Percentiles rank a stretch among this genome's conserved stretches.
Conservation (phyloP, 2,113 vertebrate genomes). For the Cephalopterus ornatus region DNA sequence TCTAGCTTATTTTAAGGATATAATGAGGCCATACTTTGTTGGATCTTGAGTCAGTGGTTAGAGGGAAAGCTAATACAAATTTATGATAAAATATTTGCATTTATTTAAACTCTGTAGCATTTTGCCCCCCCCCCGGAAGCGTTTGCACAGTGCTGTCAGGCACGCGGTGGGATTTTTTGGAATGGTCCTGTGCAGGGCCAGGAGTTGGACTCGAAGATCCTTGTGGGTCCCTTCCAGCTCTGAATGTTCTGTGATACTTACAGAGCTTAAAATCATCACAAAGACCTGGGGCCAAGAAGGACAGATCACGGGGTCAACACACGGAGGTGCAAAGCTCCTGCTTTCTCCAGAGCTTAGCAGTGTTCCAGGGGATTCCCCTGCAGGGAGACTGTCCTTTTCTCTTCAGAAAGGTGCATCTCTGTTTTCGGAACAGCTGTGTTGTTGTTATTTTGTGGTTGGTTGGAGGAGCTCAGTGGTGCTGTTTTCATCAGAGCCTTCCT, state of each 20-base stretch:
- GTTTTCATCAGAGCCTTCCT: background rate
- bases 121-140: background rate
- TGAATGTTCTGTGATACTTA: background rate
- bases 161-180: background rate
- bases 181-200: background rate
- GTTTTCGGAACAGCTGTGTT: background rate
- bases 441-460: rapidly evolving
- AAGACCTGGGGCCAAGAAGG: background rate
- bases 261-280: background rate
- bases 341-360: background rate
- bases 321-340: rapidly evolving
- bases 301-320: rapidly evolving
- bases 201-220: background rate
- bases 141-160: background rate
- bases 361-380: background rate
- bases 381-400: background rate
- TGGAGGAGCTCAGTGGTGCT: background rate
- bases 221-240: background rate
- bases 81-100: background rate
- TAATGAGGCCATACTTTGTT: background rate
- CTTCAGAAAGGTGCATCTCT: background rate
- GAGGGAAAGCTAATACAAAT: background rate
- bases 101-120: rapidly evolving
- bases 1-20: background rate
- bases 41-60: background rate